Conservation (phyloP, 35 echinoderm and acorn worm genomes). For the Hemicentrotus pulcherrimus region DNA sequence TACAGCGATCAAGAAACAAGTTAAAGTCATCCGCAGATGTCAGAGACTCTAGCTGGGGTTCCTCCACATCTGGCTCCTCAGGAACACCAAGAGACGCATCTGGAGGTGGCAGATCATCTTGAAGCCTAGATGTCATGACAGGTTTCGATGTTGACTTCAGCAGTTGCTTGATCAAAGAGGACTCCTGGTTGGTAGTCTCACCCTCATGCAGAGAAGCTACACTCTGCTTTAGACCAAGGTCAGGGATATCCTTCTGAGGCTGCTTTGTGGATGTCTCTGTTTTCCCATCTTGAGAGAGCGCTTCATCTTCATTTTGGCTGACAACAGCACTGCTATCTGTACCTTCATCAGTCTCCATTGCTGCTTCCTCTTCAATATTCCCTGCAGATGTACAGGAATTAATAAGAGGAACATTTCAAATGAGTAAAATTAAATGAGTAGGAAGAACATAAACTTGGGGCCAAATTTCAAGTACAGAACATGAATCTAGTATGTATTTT, state of each 20-base stretch:
- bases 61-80: background rate
- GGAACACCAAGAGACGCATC: background rate
- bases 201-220: background rate
- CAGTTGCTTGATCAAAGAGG: background rate
- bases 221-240: constrained; percentile 14
- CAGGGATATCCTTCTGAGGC: background rate
- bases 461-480: too few species aligned
- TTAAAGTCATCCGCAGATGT: constrained; percentile 13
- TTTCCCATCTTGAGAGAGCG: background rate
- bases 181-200: background rate
- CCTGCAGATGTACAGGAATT: background rate
- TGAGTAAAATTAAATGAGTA: background rate
- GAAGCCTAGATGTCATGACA: background rate
- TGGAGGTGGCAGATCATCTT: background rate
- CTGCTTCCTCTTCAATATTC: background rate
- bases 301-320: constrained; percentile 21
- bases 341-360: background rate
- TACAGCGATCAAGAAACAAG: constrained; percentile 17
- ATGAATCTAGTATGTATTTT: too few species aligned
- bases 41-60: background rate
- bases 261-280: background rate
- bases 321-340: background rate
- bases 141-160: constrained; percentile 6
- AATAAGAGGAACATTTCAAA: background rate
- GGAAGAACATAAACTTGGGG: too few species aligned